A percentile compares a stretch with the other conserved stretches of the same genome.
phyloP scores from a whole-genome alignment of 2,113 vertebrate genomes.

The Phalacrocorax carbo region DNA sequence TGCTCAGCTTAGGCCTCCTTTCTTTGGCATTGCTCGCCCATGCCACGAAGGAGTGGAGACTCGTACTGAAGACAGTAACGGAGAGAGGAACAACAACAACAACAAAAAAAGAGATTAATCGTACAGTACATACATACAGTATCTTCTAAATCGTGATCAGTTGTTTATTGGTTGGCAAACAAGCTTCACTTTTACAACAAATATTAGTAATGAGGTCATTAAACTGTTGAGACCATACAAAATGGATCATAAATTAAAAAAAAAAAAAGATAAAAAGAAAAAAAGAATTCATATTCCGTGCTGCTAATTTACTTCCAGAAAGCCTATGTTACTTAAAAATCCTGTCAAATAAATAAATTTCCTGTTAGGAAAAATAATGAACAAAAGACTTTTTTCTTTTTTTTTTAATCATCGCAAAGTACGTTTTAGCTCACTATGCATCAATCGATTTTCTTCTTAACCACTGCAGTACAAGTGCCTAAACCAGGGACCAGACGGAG shows the following conservation, averaged over 20 bases:
- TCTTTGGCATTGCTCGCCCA: slow-evolving; percentile 51
- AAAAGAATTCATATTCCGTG: slow-evolving; percentile 81
- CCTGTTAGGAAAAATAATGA: slow-evolving; percentile 73
- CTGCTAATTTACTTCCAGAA: slow-evolving; percentile 82
- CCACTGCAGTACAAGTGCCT: slow-evolving; percentile 77
- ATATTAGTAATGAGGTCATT: slow-evolving; percentile 94
- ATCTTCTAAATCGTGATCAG: slow-evolving; percentile 86
- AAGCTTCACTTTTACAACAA: slow-evolving; percentile 98
- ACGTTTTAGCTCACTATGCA: slow-evolving; percentile 23
- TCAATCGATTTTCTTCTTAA: slow-evolving; percentile 58
- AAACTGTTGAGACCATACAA: slow-evolving; percentile 89
- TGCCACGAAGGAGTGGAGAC: slow-evolving; percentile 21
- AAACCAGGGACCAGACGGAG: slow-evolving; percentile 64
- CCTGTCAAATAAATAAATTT: slow-evolving; percentile 86
- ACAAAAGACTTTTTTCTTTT: slow-evolving; percentile 50
- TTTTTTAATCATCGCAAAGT: slow-evolving; percentile 78
- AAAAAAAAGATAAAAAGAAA: slow-evolving; percentile 72
- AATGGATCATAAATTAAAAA: slow-evolving; percentile 92
- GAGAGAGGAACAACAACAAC: slow-evolving; percentile 40
- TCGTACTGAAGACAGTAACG: slow-evolving; percentile 25
- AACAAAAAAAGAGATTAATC: slow-evolving; percentile 43
- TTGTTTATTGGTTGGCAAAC: slow-evolving; percentile 97
- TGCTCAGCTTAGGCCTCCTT: slow-evolving; percentile 36
- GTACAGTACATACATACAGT: slow-evolving; percentile 77
- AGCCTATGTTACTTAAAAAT: slow-evolving; percentile 79